Base-by-base conservation (phyloP, 1,140 invertebrate genomes). In the Hylyphantes graminicola region DNA sequence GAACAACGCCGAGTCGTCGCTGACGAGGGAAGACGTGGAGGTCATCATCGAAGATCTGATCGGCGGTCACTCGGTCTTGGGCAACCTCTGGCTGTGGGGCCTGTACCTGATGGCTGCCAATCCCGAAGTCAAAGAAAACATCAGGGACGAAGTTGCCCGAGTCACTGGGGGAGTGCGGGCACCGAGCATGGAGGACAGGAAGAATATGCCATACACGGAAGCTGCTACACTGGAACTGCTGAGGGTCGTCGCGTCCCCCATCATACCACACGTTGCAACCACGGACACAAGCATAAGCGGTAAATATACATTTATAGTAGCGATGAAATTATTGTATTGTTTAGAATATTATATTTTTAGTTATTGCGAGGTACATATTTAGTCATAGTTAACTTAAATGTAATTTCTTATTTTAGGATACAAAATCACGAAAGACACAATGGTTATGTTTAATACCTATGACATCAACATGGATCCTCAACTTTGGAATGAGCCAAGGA, bases 401-500 rank as follows among this genome's bases (percentile, higher is more conserved):
- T 11, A 63, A 9, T 10, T 63, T 13, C 5, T 63, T 63, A 15
- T 63, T 85, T n/a, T 86, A 91, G 91, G 94, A 17, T 96, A 92
- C 88, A 90, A 91, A 35, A 92, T 97, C 0, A 91, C 93, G 57
- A 94, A 95, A 88, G 95, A 94, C 19, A 95, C 95, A 0, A 92
- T 96, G 59, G 92, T 97, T 0, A 95, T 97, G 87, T 92, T 97
- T 51, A 97, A 97, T 88, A 97, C 96, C 85, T 96, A 95, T 89
- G 93, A 95, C 64, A 88, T 97, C 19, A 96, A 97, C 88, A 94
- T 93, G 88, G 94, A 93, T 13, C 89, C 92, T 0, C 90, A 93
- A 53, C 92, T 94, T 61, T 97, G 96, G 96, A 90, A 91, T 35
- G 89, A 93, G 81, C 93, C 96, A 10, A 87, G 93, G 85, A 89